These are phyloP conservation scores for Calephelis perditalis DNA, from an alignment of 2,888 invertebrate genomes.

Conservation along the genomic window DNA sequence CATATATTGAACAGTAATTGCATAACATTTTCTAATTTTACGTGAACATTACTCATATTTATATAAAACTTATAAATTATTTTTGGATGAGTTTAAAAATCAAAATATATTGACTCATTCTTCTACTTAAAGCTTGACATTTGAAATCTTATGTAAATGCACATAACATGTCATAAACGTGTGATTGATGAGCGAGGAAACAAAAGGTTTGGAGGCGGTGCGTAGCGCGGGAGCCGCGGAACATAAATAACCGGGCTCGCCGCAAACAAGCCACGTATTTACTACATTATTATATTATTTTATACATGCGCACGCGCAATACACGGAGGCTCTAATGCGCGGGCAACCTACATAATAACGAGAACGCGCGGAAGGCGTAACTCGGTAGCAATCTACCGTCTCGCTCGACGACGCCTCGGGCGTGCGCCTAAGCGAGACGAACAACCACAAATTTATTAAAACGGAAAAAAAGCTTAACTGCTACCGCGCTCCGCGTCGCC, in stretches of 20 bases:
- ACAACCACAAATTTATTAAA: conserved; percentile 77
- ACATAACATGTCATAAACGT: conserved; percentile 17
- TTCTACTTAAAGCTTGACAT: conserved; percentile 1
- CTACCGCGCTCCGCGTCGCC: conserved; percentile 76
- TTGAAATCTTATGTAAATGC: conserved; percentile 12
- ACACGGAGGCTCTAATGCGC: conserved; percentile 70
- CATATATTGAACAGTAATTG: too few relatives aligned
- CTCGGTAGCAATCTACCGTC: conserved; percentile 70
- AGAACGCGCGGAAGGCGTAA: conserved; percentile 77
- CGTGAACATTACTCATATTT: too few relatives aligned
- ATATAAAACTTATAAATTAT: too few relatives aligned
- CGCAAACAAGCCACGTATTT: conserved; percentile 63
- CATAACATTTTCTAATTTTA: too few relatives aligned
- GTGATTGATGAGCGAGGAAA: conserved; percentile 34
- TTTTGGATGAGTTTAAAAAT: too few relatives aligned
- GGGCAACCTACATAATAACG: conserved; percentile 73
- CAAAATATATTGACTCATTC: too few relatives aligned
- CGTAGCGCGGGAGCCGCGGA: conserved; percentile 65
- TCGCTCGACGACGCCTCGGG: conserved; percentile 65
- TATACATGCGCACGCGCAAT: conserved; percentile 64
- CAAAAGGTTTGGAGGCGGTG: conserved; percentile 47
- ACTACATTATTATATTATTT: conserved; percentile 66
- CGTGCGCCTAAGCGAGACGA: conserved; percentile 72
- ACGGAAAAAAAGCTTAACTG: conserved; percentile 60
- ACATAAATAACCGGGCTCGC: conserved; percentile 64